Evolutionary conservation across 2,797 vertebrate species (phyloP).

Genomic region (Ctenosaura bakeri): DNA sequence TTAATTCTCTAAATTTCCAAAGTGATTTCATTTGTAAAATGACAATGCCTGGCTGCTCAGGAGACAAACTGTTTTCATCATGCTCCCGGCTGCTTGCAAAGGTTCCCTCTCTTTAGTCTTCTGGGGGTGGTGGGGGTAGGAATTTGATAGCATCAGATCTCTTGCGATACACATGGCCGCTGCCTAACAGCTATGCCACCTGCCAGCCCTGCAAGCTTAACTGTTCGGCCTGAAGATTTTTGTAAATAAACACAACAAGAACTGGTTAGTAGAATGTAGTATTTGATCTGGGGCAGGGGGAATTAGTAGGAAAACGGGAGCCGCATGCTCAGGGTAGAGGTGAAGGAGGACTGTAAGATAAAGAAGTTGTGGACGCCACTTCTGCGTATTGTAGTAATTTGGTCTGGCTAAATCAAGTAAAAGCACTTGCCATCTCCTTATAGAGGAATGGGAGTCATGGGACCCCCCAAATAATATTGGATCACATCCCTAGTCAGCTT

Average conservation of each 20-base stretch:
- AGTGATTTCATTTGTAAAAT: conserved; percentile 96
- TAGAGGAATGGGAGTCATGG: too few relatives aligned
- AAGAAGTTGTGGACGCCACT: conserved; percentile 75
- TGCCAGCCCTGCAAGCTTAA: conserved; percentile 89
- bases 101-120: conserved; percentile 83
- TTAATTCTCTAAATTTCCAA: conserved; percentile 96
- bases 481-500: too few relatives aligned
- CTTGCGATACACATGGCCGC: conserved; percentile 89
- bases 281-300: conserved; percentile 52
- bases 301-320: conserved; percentile 74
- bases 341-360: conserved; percentile 77
- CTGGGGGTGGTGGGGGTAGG: conserved; percentile 62
- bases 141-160: conserved; percentile 91
- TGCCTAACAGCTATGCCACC: conserved; percentile 86
- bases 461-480: too few relatives aligned
- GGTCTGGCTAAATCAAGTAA: conserved; percentile 73
- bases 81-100: conserved; percentile 81
- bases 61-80: conserved; percentile 94
- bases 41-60: conserved; percentile 90
- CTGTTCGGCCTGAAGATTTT: conserved; percentile 81
- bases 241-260: conserved; percentile 73
- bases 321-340: conserved; percentile 74
- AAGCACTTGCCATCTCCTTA: neutral
- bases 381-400: conserved; percentile 73
- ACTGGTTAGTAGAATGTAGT: conserved; percentile 79